Conservation (phyloP, 2,113 vertebrate species). For the Octodon degus region DNA sequence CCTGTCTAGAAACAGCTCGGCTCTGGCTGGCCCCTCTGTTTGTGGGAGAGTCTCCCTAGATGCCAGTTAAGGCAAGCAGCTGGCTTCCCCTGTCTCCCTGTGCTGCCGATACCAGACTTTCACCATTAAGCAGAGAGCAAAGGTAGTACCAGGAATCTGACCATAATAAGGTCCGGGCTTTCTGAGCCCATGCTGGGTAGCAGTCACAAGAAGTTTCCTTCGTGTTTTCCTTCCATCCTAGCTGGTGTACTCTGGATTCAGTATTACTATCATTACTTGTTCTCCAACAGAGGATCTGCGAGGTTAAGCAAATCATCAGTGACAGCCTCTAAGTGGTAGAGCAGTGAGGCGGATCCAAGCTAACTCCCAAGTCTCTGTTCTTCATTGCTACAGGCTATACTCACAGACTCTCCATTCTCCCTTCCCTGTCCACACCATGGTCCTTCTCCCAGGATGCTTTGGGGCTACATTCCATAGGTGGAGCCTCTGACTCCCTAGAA, state of each 20-base stretch:
- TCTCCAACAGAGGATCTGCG: not conserved
- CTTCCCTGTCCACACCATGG: not conserved
- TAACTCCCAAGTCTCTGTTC: not conserved
- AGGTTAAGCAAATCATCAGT: not conserved
- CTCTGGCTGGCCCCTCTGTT: conserved; percentile 57
- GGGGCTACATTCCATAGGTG: too few species aligned
- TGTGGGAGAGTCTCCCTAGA: not conserved
- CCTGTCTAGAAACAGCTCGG: conserved; percentile 54
- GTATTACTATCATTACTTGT: not conserved
- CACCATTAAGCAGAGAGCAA: not conserved
- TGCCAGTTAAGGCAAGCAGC: not conserved
- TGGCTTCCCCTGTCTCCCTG: not conserved
- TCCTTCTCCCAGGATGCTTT: not conserved
- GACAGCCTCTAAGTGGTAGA: not conserved
- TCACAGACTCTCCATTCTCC: accelerated
- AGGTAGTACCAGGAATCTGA: not conserved
- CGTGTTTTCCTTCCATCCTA: not conserved
- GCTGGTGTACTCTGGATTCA: not conserved
- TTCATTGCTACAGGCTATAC: not conserved
- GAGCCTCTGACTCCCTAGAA: not conserved
- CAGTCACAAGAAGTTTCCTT: not conserved
- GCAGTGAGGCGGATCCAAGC: not conserved
- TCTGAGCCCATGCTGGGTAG: not conserved
- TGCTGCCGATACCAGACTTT: not conserved
- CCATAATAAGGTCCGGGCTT: not conserved